A percentile compares a stretch with the other conserved stretches of the same genome.
Evolutionary conservation across 2,888 invertebrate species (phyloP).

Genomic region (Omphaloscelis lunosa): DNA sequence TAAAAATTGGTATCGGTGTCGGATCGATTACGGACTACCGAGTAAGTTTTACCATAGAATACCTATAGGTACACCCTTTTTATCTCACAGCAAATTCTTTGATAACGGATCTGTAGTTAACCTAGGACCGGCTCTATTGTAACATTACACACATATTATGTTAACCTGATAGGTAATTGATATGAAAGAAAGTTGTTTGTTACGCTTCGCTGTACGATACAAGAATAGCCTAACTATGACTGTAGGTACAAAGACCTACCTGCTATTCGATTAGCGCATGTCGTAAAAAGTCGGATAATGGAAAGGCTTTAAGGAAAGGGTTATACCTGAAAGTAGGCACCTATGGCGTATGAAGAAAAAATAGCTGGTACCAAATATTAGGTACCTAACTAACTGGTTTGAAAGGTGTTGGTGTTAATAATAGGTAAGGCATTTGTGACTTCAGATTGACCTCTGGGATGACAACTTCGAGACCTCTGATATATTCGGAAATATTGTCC

Average conservation of each 20-base stretch:
- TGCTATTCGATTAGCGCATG: conserved; percentile 7
- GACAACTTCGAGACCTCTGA: background rate
- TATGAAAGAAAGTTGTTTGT: conserved; percentile 6
- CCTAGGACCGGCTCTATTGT: conserved; percentile 3
- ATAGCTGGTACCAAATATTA: background rate
- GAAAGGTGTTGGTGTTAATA: background rate
- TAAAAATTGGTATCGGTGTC: background rate
- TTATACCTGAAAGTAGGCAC: background rate
- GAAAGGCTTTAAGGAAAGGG: background rate
- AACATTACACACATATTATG: conserved; percentile 5
- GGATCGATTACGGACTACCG: background rate
- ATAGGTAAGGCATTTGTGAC: background rate
- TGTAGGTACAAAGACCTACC: background rate
- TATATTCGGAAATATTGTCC: background rate
- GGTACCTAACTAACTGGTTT: background rate
- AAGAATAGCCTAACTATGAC: background rate
- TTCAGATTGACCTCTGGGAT: background rate
- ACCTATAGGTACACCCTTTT: too few relatives aligned
- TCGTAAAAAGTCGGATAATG: background rate
- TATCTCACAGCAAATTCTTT: background rate
- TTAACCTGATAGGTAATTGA: conserved; percentile 18
- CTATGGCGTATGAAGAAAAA: background rate
- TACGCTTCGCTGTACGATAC: background rate
- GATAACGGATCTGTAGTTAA: background rate
- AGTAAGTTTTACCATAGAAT: background rate